These are phyloP conservation scores for Grammomys surdaster DNA, from an alignment of 2,113 vertebrate species.

Conservation along the genomic window DNA sequence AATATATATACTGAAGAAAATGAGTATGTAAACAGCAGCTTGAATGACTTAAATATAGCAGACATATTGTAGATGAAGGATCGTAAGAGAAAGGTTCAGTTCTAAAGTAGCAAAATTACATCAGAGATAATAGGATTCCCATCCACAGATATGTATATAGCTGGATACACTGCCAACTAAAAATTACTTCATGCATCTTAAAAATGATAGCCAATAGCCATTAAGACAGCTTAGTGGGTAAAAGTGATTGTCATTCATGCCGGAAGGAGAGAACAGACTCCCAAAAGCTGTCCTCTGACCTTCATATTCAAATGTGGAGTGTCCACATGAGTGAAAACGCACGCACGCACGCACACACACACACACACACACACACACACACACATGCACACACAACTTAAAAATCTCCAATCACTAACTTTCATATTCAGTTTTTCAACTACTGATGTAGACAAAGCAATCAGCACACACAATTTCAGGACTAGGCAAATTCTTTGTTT, in stretches of 20 bases:
- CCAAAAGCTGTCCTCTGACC: background rate
- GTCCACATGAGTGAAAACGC: too few relatives aligned
- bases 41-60: slow-evolving; percentile 17
- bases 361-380: background rate
- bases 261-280: background rate
- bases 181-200: slow-evolving; percentile 34
- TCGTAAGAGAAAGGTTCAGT: slow-evolving; percentile 48
- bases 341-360: background rate
- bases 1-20: slow-evolving; percentile 16
- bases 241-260: background rate
- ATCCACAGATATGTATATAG: background rate
- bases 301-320: background rate
- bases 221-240: background rate
- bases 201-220: background rate
- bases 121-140: background rate
- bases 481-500: slow-evolving; percentile 45
- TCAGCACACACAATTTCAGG: slow-evolving; percentile 33
- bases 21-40: slow-evolving; percentile 26
- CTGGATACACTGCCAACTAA: background rate
- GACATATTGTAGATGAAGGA: background rate
- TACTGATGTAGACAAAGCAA: background rate
- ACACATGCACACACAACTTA: background rate
- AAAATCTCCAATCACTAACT: background rate
- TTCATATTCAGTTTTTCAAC: slow-evolving; percentile 16
- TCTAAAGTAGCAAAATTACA: slow-evolving; percentile 31